Evolutionary conservation across 1,140 invertebrate genomes (phyloP).

Genomic region (Diachasmimorpha longicaudata): DNA sequence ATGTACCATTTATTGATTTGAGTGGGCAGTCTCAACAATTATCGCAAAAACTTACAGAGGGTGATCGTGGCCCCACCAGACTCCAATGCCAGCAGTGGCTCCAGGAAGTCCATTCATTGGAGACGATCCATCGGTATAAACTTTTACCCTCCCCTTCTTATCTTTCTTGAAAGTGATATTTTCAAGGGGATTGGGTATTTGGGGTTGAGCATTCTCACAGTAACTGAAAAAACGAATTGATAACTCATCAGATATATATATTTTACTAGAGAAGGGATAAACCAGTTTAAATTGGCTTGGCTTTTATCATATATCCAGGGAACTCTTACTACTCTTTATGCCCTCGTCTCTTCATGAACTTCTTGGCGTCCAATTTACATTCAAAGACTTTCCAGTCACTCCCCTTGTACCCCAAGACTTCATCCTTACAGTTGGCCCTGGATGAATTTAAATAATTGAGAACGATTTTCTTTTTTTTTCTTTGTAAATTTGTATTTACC

Average conservation of each 20-base stretch:
- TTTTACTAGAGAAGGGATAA: no score
- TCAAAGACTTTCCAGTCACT: neutral
- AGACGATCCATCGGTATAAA: conserved; percentile 89
- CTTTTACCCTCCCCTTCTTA: conserved; percentile 58
- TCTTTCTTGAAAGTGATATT: neutral
- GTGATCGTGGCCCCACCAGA: conserved; percentile 83
- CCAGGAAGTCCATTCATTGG: conserved; percentile 72
- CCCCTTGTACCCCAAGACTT: neutral
- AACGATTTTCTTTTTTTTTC: neutral
- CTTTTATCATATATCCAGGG: no score
- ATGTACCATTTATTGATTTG: no score
- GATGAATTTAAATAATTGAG: neutral
- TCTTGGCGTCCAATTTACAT: neutral
- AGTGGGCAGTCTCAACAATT: no score
- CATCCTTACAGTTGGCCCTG: neutral
- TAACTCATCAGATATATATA: no score
- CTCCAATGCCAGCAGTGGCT: conserved; percentile 84
- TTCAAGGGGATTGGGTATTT: neutral
- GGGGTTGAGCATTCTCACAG: neutral
- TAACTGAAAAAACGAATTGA: neutral
- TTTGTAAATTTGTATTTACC: neutral
- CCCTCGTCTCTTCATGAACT: neutral
- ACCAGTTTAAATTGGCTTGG: no score
- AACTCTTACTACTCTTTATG: neutral
- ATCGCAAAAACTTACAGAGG: conserved; percentile 62